Conservation (phyloP, 2,888 invertebrate genomes). For the Lypha dubia region DNA sequence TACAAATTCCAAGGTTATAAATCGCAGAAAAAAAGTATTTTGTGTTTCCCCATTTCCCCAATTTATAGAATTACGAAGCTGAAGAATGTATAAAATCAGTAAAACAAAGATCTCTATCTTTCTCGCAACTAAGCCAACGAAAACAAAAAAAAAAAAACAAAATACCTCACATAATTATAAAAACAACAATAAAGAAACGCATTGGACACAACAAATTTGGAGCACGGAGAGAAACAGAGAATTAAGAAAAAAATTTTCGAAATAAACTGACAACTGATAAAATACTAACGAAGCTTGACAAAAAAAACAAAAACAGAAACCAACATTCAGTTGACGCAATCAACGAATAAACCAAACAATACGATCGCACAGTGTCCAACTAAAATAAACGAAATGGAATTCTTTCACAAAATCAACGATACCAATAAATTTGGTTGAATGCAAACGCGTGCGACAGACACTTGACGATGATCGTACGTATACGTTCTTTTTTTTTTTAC, state of each 20-base stretch:
- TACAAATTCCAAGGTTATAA: conserved; percentile 51
- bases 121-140: conserved; percentile 63
- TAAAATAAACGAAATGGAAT: conserved; percentile 50
- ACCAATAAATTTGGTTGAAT: conserved; percentile 82
- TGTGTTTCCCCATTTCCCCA: no score
- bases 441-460: conserved; percentile 80
- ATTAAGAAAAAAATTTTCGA: conserved; percentile 36
- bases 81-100: conserved; percentile 53
- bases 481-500: background rate
- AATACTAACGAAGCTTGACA: conserved; percentile 71
- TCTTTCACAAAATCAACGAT: conserved; percentile 76
- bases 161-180: conserved; percentile 26
- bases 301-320: conserved; percentile 69
- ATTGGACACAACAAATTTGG: conserved; percentile 53
- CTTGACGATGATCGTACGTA: conserved; percentile 65
- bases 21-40: conserved; percentile 34
- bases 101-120: conserved; percentile 66
- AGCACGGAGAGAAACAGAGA: conserved; percentile 6
- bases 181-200: conserved; percentile 56
- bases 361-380: conserved; percentile 11
- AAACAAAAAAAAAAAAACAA: background rate
- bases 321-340: conserved; percentile 62
- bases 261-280: conserved; percentile 69
- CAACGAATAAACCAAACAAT: conserved; percentile 67
- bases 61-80: conserved; percentile 45